These are phyloP conservation scores for Auanema sp. DNA, from an alignment of 2,888 invertebrate genomes.

Conservation along the genomic window DNA sequence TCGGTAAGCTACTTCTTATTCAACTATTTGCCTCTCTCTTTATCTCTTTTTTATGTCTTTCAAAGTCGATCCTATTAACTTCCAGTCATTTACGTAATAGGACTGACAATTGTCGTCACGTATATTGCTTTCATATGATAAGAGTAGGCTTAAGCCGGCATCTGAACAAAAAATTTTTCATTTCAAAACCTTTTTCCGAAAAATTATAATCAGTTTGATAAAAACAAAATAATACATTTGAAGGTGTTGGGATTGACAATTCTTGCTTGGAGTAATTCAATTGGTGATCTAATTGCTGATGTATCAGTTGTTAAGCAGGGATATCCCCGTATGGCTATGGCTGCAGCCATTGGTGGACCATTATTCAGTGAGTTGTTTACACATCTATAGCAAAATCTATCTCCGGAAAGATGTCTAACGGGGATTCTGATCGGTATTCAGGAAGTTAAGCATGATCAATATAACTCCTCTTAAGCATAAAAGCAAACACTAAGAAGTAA, in stretches of 20 bases:
- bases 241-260: conserved; percentile 72
- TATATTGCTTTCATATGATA: not conserved
- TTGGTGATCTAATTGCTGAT: conserved; percentile 73
- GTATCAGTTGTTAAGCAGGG: conserved; percentile 72
- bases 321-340: conserved; percentile 73
- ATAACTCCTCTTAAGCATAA: not conserved
- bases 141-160: not conserved
- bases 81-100: too few relatives aligned
- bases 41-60: not conserved
- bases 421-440: too few relatives aligned
- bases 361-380: conserved; percentile 70
- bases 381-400: not conserved
- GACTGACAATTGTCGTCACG: not conserved
- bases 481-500: too few relatives aligned
- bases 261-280: conserved; percentile 74
- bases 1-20: not conserved
- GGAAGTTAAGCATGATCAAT: not conserved
- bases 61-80: not conserved
- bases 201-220: conserved; percentile 6
- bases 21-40: not conserved
- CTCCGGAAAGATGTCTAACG: too few relatives aligned
- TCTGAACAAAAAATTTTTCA: too few relatives aligned
- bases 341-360: conserved; percentile 76
- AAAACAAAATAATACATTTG: not conserved
- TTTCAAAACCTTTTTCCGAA: not conserved